These are phyloP conservation scores for Lontra canadensis DNA, from an alignment of 2,113 vertebrate genomes.

Conservation along the genomic window DNA sequence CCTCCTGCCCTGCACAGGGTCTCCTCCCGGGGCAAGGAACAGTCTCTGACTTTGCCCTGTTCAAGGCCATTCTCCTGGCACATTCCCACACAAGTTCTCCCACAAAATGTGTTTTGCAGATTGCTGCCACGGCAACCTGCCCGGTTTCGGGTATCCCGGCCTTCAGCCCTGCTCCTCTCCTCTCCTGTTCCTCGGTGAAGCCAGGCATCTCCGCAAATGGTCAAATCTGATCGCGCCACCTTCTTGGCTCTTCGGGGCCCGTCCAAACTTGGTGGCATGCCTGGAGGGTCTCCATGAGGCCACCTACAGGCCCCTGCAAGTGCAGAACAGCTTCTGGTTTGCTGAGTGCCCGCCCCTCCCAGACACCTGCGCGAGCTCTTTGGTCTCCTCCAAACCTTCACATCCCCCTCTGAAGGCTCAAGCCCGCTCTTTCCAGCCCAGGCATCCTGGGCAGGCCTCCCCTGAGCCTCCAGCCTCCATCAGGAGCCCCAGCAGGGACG, in stretches of 20 bases:
- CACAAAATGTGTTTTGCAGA: accelerated
- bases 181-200: accelerated
- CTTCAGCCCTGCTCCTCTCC: not conserved
- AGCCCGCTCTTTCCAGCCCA: too few relatives aligned
- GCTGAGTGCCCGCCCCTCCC: accelerated
- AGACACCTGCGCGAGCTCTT: not conserved
- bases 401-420: accelerated
- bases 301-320: not conserved
- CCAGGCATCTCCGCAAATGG: not conserved
- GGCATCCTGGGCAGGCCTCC: too few relatives aligned
- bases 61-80: accelerated
- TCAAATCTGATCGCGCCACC: accelerated
- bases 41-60: not conserved
- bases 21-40: not conserved
- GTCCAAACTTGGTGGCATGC: accelerated
- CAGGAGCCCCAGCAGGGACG: not conserved
- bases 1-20: not conserved
- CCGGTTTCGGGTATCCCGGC: not conserved
- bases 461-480: not conserved
- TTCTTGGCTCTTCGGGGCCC: too few relatives aligned
- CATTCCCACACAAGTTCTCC: too few relatives aligned
- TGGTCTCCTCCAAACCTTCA: not conserved
- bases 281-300: accelerated
- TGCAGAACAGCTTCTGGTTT: accelerated
- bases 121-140: accelerated